Conservation (phyloP, 2,888 invertebrate species). For the Ormyrus pomaceus region DNA sequence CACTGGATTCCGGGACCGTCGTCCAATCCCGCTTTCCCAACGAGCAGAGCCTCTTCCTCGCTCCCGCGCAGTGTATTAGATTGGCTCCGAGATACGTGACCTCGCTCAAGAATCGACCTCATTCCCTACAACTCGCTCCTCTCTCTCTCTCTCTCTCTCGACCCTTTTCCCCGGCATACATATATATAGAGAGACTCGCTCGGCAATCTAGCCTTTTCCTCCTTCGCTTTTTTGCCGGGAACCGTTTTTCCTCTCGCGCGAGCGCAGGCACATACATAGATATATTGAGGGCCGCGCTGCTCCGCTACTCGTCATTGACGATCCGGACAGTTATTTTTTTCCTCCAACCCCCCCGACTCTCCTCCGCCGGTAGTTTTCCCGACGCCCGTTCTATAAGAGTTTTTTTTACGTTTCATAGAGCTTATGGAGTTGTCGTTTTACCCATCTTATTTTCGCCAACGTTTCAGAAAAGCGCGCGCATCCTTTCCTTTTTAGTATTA, state of each 20-base stretch:
- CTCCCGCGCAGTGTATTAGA: constrained; percentile 70
- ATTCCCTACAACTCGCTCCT: constrained; percentile 63
- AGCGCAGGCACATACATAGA: too few relatives aligned
- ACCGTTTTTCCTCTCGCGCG: constrained; percentile 18
- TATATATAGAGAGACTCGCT: background rate
- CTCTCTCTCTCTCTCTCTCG: constrained; percentile 29
- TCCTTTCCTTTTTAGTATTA: constrained; percentile 50
- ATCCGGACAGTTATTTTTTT: constrained; percentile 39
- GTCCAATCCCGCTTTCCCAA: constrained; percentile 53
- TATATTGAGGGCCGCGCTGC: too few relatives aligned
- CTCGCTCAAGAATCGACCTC: constrained; percentile 75
- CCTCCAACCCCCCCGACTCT: constrained; percentile 1
- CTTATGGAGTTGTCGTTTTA: constrained; percentile 28
- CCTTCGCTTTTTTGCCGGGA: background rate
- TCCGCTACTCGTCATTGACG: constrained; percentile 39
- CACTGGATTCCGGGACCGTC: constrained; percentile 41
- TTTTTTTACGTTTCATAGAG: constrained; percentile 47
- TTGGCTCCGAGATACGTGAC: constrained; percentile 75
- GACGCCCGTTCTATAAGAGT: constrained; percentile 1
- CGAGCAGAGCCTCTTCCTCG: constrained; percentile 27
- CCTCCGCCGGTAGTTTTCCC: constrained; percentile 23
- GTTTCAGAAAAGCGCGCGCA: constrained; percentile 30
- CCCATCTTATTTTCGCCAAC: constrained; percentile 46
- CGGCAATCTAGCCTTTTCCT: constrained; percentile 37
- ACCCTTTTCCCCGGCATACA: constrained; percentile 56